phyloP scores from a whole-genome alignment of 30 jellyfish, hydroid and myxozoan species.

The Aurelia coerulea region DNA sequence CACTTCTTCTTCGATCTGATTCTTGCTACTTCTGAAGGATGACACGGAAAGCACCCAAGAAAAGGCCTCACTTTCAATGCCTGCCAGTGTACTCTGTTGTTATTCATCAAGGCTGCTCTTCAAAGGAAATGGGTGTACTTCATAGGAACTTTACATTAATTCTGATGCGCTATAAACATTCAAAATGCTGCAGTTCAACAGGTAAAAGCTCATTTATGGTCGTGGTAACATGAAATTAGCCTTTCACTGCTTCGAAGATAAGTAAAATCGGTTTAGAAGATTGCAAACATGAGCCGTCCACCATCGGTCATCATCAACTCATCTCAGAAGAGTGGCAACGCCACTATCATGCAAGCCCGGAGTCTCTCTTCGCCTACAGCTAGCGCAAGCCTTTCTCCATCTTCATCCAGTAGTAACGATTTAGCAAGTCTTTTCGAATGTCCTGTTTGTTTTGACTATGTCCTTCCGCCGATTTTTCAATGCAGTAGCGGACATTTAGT shows the following conservation, averaged over 20 bases:
- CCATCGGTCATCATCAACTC: constrained; percentile 79
- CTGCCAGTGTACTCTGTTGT: background rate
- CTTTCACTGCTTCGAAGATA: background rate
- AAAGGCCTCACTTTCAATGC: background rate
- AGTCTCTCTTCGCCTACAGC: constrained; percentile 63
- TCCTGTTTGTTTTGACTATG: constrained; percentile 98
- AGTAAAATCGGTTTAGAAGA: background rate
- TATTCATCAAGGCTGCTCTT: background rate
- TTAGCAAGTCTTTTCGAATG: constrained; percentile 98
- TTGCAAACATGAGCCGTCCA: constrained; percentile 71
- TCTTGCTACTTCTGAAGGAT: too few species aligned
- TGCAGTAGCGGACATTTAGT: constrained; percentile 99
- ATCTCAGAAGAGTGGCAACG: constrained; percentile 81
- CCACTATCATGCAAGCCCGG: constrained; percentile 82
- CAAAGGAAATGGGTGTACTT: background rate
- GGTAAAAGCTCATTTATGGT: background rate
- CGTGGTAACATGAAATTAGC: background rate
- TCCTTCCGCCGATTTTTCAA: constrained; percentile 97
- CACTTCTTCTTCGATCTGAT: too few species aligned
- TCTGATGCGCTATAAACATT: background rate
- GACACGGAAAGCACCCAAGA: too few species aligned
- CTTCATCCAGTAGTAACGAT: constrained; percentile 87
- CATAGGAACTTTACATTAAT: background rate
- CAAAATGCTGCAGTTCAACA: background rate
- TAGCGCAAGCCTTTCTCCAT: constrained; percentile 61